Conservation (phyloP, 2,797 vertebrate genomes). For the Alosa sapidissima region DNA sequence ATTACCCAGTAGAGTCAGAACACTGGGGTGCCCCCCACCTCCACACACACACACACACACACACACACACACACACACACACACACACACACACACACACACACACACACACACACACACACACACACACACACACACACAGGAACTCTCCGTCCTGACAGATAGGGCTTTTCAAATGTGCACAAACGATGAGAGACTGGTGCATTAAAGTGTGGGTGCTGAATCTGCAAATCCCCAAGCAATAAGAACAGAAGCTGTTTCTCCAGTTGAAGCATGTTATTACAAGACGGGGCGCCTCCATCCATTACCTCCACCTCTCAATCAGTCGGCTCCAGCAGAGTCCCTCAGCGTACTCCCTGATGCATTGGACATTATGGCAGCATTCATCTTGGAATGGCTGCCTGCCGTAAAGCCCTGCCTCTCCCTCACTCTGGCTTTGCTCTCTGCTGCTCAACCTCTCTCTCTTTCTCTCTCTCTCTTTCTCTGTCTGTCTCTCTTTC, state of each 20-base stretch:
- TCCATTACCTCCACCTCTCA: constrained; percentile 35
- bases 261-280: constrained; percentile 38
- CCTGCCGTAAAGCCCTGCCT: neutral
- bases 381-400: constrained; percentile 23
- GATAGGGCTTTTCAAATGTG: constrained; percentile 47
- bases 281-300: constrained; percentile 29
- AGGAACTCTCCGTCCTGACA: constrained; percentile 27
- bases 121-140: neutral
- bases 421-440: neutral
- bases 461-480: neutral
- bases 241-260: constrained; percentile 29
- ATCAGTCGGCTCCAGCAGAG: constrained; percentile 30
- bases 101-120: neutral
- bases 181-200: constrained; percentile 42
- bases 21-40: neutral
- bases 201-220: constrained; percentile 29
- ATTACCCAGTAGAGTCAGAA: constrained; percentile 23
- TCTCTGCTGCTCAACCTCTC: neutral
- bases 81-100: neutral
- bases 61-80: neutral
- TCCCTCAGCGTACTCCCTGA: constrained; percentile 32
- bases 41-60: neutral
- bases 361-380: constrained; percentile 34
- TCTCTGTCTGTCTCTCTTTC: neutral
- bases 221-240: constrained; percentile 39